These are phyloP conservation scores for Aldrovandia affinis DNA, from an alignment of 2,797 vertebrate species.

Conservation along the genomic window DNA sequence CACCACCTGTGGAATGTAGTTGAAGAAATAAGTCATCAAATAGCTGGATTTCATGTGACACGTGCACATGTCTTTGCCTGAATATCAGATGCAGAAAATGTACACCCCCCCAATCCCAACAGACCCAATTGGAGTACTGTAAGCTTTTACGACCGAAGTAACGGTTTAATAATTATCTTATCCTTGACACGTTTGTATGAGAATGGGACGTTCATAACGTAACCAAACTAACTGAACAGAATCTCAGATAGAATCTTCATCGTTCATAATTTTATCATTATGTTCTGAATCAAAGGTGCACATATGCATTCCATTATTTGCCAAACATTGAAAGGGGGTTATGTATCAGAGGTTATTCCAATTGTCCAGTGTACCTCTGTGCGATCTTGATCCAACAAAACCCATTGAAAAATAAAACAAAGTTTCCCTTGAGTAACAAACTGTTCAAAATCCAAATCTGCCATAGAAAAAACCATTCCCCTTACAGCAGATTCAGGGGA, in stretches of 20 bases:
- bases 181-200: neutral
- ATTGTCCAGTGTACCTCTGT: too few relatives aligned
- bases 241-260: neutral
- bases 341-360: too few relatives aligned
- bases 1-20: neutral
- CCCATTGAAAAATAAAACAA: too few relatives aligned
- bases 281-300: too few relatives aligned
- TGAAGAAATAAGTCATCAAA: neutral
- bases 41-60: neutral
- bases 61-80: neutral
- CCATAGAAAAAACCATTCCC: neutral
- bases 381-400: too few relatives aligned
- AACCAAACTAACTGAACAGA: neutral
- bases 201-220: neutral
- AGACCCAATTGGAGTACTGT: neutral
- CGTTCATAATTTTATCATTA: neutral
- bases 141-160: neutral
- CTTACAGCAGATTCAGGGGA: neutral
- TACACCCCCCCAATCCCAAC: neutral
- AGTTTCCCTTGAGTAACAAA: too few relatives aligned
- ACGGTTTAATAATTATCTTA: neutral
- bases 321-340: too few relatives aligned
- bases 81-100: neutral
- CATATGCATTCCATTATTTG: too few relatives aligned
- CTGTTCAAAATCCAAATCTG: neutral